These are phyloP conservation scores for Xiphophorus hellerii DNA, from an alignment of 2,113 vertebrate species.

Conservation along the genomic window DNA sequence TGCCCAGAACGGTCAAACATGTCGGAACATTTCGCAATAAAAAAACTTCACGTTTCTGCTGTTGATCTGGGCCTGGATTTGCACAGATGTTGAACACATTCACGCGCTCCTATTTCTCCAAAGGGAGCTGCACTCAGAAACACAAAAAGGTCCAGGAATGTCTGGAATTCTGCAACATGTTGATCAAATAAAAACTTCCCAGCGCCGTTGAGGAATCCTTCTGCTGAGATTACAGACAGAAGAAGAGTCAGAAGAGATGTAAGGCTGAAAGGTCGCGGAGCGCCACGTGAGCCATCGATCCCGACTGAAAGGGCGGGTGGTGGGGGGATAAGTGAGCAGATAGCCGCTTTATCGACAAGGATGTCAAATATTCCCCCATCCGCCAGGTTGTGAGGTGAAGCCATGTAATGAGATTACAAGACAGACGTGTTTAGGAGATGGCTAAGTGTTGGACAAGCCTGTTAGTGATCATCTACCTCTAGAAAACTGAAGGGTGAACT, in stretches of 20 bases:
- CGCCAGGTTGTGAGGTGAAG: constrained; percentile 18
- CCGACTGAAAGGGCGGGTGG: constrained; percentile 7
- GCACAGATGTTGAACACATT: constrained; percentile 47
- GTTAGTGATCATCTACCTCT: constrained; percentile 15
- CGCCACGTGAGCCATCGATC: constrained; percentile 29
- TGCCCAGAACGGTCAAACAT: constrained; percentile 14
- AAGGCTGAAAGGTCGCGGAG: constrained; percentile 19
- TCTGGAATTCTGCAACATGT: constrained; percentile 65
- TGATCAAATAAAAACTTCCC: constrained; percentile 12
- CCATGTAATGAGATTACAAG: constrained; percentile 16
- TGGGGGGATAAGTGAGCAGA: constrained; percentile 36
- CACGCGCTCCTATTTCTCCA: constrained; percentile 40
- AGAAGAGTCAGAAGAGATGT: too few relatives aligned
- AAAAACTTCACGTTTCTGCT: constrained; percentile 1
- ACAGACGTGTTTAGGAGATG: constrained; percentile 10
- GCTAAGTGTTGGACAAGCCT: neutral
- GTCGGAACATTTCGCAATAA: constrained; percentile 28
- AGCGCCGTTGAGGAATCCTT: constrained; percentile 8
- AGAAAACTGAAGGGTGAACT: neutral
- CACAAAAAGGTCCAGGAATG: constrained; percentile 56
- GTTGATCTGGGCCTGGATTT: constrained; percentile 8
- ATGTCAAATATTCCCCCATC: constrained; percentile 18
- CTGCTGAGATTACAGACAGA: neutral
- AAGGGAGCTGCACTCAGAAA: neutral
- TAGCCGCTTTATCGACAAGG: constrained; percentile 35